Base-by-base conservation (phyloP, 1,140 invertebrate species). In the Wiebesia pumilae region DNA sequence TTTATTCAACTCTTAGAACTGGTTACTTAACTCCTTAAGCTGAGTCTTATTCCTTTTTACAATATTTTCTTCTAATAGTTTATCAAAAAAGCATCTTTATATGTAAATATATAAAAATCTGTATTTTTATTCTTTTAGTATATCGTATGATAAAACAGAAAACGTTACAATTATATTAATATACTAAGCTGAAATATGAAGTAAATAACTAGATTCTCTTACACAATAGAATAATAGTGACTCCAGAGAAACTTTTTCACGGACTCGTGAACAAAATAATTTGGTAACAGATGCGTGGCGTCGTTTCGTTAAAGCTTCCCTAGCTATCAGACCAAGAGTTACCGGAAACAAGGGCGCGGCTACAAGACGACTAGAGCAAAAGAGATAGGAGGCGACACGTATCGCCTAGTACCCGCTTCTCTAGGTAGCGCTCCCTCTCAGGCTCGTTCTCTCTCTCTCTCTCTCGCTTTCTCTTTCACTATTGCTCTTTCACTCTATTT, bases 241-340 rank as follows among this genome's bases (percentile, higher is more conserved):
- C 91, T 91, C 88, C 88, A 86, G 89, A 90, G 90, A 86, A 90
- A 93, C 93, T 94, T 94, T 94, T 94, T 93, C 91, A 94, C 93
- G 92, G 92, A 88, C 90, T 91, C 90, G 90, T 93, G 92, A 92
- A 90, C 92, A 94, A 94, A 94, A 94, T 94, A 94, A 94, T 94
- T 94, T 94, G 93, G 93, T 92, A 93, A 93, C 93, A 94, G 93
- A 94, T 94, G 93, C 92, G 91, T 90, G 89, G 91, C 91, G 89
- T 90, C 91, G 89, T 90, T 27, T 24, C 24, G 58, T 35, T 33
- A 90, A 91, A 91, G 90, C 92, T 92, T 93, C 90, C 91, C 91
- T 90, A 93, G 88, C 89, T 91, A 93, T 88, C 92, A 92, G 90
- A 93, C 91, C 92, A 93, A 93, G 91, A 92, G 89, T 93, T 93